A percentile compares a stretch with the other conserved stretches of the same genome.
Evolutionary conservation across 2,113 vertebrate genomes (phyloP).

Genomic region (Anthoscopus minutus): DNA sequence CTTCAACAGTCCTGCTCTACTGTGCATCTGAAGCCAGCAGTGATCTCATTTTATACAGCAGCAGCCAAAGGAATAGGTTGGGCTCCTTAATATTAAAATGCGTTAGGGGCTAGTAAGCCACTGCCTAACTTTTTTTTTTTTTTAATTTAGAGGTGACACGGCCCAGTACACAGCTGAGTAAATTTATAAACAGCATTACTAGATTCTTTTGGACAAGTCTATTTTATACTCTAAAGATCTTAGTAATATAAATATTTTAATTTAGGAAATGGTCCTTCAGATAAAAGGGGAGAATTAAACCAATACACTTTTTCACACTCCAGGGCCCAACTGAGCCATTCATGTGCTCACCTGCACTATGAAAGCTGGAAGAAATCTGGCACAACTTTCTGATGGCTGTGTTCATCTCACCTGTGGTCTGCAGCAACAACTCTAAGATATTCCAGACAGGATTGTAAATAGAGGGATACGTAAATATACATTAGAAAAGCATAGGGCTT

Average conservation of each 20-base stretch:
- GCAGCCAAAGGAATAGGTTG: constrained; percentile 30
- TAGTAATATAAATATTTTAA: background rate
- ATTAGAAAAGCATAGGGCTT: background rate
- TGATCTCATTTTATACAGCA: constrained; percentile 33
- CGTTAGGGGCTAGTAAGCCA: background rate
- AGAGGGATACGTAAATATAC: background rate
- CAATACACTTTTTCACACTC: background rate
- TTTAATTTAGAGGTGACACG: background rate
- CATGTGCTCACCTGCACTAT: background rate
- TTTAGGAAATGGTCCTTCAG: background rate
- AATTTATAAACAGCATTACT: background rate
- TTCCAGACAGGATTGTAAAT: background rate
- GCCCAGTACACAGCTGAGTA: background rate
- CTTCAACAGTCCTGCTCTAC: constrained; percentile 31
- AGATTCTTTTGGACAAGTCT: background rate
- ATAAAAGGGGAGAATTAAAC: background rate
- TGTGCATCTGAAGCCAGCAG: background rate
- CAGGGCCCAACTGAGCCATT: background rate
- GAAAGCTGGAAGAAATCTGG: background rate
- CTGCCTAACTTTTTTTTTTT: background rate
- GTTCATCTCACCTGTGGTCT: background rate
- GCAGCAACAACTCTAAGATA: background rate
- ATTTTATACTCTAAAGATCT: background rate
- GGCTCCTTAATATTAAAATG: background rate
- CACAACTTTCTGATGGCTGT: background rate